Evolutionary conservation across 2,113 vertebrate genomes (phyloP), one percentile per base, ranked within the genome.

Genomic region (Pavo muticus): DNA sequence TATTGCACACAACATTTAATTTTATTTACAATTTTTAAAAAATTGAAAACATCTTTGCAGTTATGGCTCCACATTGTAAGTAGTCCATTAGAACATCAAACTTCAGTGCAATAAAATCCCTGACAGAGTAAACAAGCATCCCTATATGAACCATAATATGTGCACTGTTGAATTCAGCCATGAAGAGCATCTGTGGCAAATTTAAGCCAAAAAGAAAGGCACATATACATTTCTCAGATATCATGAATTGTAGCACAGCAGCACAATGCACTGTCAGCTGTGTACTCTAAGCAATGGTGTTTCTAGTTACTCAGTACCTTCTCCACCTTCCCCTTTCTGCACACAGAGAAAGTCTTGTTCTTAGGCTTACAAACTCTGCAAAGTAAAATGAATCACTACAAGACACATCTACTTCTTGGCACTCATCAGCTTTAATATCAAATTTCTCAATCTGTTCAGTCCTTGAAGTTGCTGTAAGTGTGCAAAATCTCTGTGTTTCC

Each of bases 1-100:
- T 80, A 30, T 69, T 84, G 14, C n/a, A 76, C 30, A 25, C 6
- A 72, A 69, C 12, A 56, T 56, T 44, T 63, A 37, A 3, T 52
- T 64, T 80, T 65, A 68, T 74, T 78, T 95, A 64, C 23, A 74
- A 14, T 54, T 80, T 67, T 69, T 84, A 45, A 73, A 68, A 92
- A 48, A 11, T 76, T 54, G 57, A 74, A 94, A 93, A 59, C 11
- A 54, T 68, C 30, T 81, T 88, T 63, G 50, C 32, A 47, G 29
- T 84, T 74, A 75, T 11, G 6, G 16, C 54, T 91, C 50, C 40
- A 78, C 73, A 74, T 74, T 37, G 50, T 68, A 83, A 86, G 40
- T 11, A 47, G 50, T 57, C 88, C 54, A 67, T 86, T 86, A 81
- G 67, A 93, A 45, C 21, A 81, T 10, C 25, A 82, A 30, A 3